phyloP scores from a whole-genome alignment of 2,797 vertebrate genomes.

The Gila robusta region DNA sequence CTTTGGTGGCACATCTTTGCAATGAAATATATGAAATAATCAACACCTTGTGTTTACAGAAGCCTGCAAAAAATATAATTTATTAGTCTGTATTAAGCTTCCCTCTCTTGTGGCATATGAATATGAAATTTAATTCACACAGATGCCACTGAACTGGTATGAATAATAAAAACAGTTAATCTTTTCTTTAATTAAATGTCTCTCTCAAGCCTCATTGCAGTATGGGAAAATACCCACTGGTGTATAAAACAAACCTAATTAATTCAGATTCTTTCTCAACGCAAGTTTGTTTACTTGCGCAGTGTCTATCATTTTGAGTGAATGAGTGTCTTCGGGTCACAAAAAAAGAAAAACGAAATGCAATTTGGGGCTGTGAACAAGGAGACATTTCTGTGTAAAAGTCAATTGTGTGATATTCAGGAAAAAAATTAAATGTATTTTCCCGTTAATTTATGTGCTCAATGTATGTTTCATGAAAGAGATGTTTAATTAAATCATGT shows the following conservation, averaged over 20 bases:
- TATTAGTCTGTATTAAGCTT: conserved; percentile 55
- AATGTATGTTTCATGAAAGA: conserved; percentile 15
- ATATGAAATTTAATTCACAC: conserved; percentile 57
- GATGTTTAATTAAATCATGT: conserved; percentile 25
- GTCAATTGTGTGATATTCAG: neutral
- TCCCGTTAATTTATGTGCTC: neutral
- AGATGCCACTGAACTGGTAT: conserved; percentile 52
- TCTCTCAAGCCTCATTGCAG: conserved; percentile 54
- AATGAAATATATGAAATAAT: conserved; percentile 9
- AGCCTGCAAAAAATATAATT: conserved; percentile 48
- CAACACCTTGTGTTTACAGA: conserved; percentile 25
- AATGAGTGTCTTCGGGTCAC: conserved; percentile 5
- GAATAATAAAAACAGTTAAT: conserved; percentile 64
- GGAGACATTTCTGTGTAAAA: neutral
- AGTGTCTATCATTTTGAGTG: conserved; percentile 41
- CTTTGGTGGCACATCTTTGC: neutral
- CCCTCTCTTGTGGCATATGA: conserved; percentile 41
- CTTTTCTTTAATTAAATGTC: conserved; percentile 67
- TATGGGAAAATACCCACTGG: conserved; percentile 58
- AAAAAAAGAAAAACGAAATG: neutral
- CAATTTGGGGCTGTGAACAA: neutral
- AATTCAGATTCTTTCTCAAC: conserved; percentile 56
- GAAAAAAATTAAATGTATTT: conserved; percentile 6
- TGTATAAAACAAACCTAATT: conserved; percentile 67
- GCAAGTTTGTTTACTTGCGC: conserved; percentile 41